Percentiles rank a stretch among this genome's conserved stretches.
phyloP scores from a whole-genome alignment of 2,797 vertebrate species.

The Neopelma chrysocephalum region DNA sequence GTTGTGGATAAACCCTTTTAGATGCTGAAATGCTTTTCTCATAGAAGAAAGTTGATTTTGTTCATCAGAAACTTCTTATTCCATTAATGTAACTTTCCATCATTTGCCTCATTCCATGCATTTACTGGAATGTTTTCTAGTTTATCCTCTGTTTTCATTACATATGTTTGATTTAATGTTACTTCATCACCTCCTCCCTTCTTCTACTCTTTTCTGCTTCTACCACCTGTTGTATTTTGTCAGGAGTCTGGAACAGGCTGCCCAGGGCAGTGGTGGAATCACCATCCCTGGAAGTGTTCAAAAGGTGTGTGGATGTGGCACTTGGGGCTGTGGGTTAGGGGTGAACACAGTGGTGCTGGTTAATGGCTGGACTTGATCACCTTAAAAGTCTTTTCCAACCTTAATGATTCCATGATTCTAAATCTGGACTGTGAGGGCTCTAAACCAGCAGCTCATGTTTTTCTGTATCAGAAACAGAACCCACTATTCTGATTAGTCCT shows the following conservation, averaged over 20 bases:
- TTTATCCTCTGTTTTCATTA: not conserved
- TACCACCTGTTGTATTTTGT: not conserved
- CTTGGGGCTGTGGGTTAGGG: accelerated
- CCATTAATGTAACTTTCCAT: not conserved
- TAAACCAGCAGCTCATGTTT: not conserved
- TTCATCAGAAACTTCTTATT: not conserved
- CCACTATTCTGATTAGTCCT: not conserved
- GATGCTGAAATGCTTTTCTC: not conserved
- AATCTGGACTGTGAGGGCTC: not conserved
- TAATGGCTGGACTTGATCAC: not conserved
- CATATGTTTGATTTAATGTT: not conserved
- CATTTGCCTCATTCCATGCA: not conserved
- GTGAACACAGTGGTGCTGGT: not conserved
- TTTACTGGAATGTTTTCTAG: not conserved
- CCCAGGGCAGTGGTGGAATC: not conserved
- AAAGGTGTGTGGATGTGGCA: not conserved
- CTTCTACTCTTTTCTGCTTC: not conserved
- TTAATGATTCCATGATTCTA: not conserved
- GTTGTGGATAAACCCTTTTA: not conserved
- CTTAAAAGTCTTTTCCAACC: not conserved
- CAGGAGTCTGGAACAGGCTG: not conserved
- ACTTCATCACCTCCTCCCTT: not conserved
- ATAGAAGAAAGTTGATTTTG: not conserved
- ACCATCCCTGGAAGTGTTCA: not conserved
- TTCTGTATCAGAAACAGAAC: not conserved